Percentiles rank a stretch among this genome's conserved stretches.
Evolutionary conservation across 2,888 invertebrate genomes (phyloP).

Genomic region (Nasonia oneida): DNA sequence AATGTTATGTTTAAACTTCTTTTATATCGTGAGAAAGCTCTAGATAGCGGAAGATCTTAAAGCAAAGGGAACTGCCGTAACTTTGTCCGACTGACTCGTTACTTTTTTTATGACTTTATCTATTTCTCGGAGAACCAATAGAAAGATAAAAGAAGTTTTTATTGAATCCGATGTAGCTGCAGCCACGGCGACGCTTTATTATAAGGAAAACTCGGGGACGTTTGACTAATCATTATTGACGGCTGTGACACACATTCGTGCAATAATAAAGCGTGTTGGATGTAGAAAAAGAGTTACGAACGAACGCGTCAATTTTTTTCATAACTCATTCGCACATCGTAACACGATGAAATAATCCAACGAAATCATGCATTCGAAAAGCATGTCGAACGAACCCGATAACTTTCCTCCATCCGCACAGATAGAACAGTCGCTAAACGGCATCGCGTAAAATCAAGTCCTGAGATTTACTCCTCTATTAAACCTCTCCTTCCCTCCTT

Average conservation of each 20-base stretch:
- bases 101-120: constrained; percentile 20
- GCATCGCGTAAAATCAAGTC: constrained; percentile 31
- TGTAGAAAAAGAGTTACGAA: too few species aligned
- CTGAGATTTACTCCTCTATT: constrained; percentile 32
- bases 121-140: neutral
- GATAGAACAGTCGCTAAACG: constrained; percentile 15
- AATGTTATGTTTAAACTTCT: neutral
- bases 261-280: neutral
- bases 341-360: too few species aligned
- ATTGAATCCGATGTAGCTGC: neutral
- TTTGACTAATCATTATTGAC: neutral
- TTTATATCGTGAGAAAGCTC: neutral
- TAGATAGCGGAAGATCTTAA: constrained; percentile 1
- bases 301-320: too few species aligned
- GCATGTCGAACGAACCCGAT: neutral
- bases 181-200: neutral
- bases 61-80: constrained; percentile 11
- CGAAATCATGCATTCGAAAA: too few species aligned
- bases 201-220: neutral
- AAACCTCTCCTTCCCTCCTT: constrained; percentile 20
- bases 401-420: neutral
- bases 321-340: too few species aligned
- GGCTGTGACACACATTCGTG: neutral
- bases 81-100: neutral
- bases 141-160: constrained; percentile 20